phyloP scores from a whole-genome alignment of 2,797 vertebrate genomes.

The Crocodylus rhombifer region DNA sequence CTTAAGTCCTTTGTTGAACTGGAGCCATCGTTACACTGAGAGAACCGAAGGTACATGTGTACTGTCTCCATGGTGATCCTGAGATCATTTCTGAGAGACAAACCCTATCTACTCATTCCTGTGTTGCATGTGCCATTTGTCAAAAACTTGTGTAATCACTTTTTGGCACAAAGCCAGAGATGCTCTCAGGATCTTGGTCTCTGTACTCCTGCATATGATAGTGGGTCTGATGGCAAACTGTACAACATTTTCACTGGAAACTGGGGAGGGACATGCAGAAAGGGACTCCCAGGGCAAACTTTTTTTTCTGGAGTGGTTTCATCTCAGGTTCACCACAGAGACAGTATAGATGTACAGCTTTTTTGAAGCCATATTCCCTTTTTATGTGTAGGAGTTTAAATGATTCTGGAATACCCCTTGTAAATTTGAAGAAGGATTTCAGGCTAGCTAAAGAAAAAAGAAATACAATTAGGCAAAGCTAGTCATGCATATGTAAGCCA shows the following conservation, averaged over 20 bases:
- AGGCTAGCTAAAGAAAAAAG: neutral
- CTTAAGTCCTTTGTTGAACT: neutral
- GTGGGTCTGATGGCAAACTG: too few relatives aligned
- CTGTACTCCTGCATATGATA: too few relatives aligned
- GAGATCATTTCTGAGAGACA: neutral
- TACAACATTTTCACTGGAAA: too few relatives aligned
- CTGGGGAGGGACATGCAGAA: too few relatives aligned
- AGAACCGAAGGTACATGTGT: neutral
- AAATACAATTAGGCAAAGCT: neutral
- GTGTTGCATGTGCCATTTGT: too few relatives aligned
- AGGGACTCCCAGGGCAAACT: too few relatives aligned
- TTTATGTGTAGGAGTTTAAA: neutral
- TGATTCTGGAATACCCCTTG: neutral
- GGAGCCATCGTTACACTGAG: neutral
- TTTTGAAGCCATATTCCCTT: too few relatives aligned
- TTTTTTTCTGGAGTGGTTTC: too few relatives aligned
- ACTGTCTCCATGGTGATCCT: fast-evolving
- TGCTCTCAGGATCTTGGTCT: neutral
- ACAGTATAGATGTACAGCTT: too few relatives aligned
- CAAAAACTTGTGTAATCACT: constrained; percentile 1
- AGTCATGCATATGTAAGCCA: neutral
- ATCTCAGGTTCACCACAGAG: too few relatives aligned
- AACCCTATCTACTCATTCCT: too few relatives aligned
- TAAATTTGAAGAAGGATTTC: neutral
- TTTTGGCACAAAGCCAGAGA: neutral